A percentile compares a stretch with the other conserved stretches of the same genome.
phyloP scores from a whole-genome alignment of 2,113 vertebrate species.

The Holacanthus passer region DNA sequence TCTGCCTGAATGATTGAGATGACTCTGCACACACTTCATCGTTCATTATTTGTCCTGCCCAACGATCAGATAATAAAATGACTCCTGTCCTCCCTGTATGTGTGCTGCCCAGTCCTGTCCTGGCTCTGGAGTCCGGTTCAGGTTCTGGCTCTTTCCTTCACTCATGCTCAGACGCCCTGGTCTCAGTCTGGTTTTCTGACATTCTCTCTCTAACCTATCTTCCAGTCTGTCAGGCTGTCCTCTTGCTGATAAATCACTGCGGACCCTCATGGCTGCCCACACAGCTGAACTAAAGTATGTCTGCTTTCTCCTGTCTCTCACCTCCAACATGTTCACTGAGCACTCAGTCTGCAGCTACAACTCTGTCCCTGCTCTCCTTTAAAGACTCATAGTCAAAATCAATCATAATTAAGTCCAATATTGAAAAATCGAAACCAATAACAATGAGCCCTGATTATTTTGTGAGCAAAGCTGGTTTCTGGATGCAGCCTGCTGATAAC shows the following conservation, averaged over 20 bases:
- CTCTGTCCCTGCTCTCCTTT: constrained; percentile 63
- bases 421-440: constrained; percentile 16
- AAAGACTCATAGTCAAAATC: constrained; percentile 16
- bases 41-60: background rate
- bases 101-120: constrained; percentile 43
- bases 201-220: constrained; percentile 82
- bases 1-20: background rate
- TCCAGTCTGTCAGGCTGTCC: constrained; percentile 99
- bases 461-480: constrained; percentile 10
- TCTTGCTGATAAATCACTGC: constrained; percentile 99
- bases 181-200: constrained; percentile 72
- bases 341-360: constrained; percentile 50
- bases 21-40: background rate
- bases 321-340: constrained; percentile 65
- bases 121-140: constrained; percentile 47
- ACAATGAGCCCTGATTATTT: constrained; percentile 25
- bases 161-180: constrained; percentile 54
- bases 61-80: background rate
- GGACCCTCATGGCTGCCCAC: constrained; percentile 99
- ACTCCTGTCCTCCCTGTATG: constrained; percentile 27
- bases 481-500: constrained; percentile 6
- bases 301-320: constrained; percentile 86
- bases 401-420: constrained; percentile 9
- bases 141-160: constrained; percentile 58
- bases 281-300: constrained; percentile 99